A percentile compares a stretch with the other conserved stretches of the same genome.
Conservation (phyloP, 1,140 invertebrate species). For the Charaxes varanes region DNA sequence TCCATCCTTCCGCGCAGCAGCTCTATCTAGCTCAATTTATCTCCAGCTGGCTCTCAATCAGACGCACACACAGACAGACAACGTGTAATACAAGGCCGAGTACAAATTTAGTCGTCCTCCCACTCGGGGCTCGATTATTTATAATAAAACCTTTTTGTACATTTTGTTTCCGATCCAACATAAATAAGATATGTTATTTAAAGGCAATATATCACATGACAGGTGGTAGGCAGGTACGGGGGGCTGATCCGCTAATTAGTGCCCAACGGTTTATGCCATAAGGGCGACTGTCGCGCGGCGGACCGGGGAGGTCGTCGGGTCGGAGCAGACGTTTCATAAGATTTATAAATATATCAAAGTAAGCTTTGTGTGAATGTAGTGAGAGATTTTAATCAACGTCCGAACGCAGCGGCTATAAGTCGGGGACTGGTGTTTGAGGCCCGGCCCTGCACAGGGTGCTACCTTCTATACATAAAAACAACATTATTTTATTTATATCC, state of each 20-base stretch:
- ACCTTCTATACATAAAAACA: no score
- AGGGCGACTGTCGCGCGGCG: constrained; percentile 23
- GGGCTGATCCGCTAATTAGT: constrained; percentile 22
- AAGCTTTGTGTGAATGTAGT: constrained; percentile 64
- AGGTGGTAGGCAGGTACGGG: constrained; percentile 57
- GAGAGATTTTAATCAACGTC: constrained; percentile 71
- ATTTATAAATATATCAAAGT: constrained; percentile 71
- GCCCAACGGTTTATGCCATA: constrained; percentile 23
- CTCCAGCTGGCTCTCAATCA: constrained; percentile 33
- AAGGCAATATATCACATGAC: constrained; percentile 71
- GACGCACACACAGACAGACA: constrained; percentile 30
- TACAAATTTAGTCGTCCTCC: constrained; percentile 69
- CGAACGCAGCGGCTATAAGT: constrained; percentile 38
- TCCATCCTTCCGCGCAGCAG: no score
- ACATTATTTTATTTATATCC: no score
- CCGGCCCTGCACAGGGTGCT: constrained; percentile 34
- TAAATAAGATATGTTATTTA: constrained; percentile 75
- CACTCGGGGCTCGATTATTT: constrained; percentile 61
- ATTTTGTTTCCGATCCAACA: constrained; percentile 70
- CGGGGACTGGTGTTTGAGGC: constrained; percentile 33
- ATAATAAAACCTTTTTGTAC: constrained; percentile 65
- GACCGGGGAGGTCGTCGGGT: constrained; percentile 26
- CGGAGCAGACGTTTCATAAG: constrained; percentile 49
- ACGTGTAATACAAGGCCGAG: constrained; percentile 52
- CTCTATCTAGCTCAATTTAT: constrained; percentile 55